Base-by-base conservation (phyloP, 2,888 invertebrate genomes). In the Zaprionus lineosus region DNA sequence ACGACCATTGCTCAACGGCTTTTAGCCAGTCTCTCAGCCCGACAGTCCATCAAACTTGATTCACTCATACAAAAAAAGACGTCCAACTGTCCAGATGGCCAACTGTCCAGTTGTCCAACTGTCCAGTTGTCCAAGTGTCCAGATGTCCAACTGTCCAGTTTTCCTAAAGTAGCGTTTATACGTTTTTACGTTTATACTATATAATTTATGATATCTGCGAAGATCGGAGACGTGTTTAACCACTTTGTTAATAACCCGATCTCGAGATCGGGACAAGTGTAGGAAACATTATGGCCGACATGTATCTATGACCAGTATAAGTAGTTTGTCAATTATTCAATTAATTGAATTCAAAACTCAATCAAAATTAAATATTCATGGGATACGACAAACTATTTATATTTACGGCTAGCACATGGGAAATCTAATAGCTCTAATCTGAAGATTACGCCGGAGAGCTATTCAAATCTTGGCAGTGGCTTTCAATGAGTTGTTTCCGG, bases 401-500 rank as follows among this genome's bases (percentile, higher is more conserved):
- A 8, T 24, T 3, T 24, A 24, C n/a, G n/a, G n/a, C n/a, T n/a
- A n/a, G n/a, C n/a, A n/a, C n/a, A n/a, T n/a, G n/a, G n/a, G n/a
- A n/a, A n/a, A n/a, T 12, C 18, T 24, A 15, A 15, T 14, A 31
- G 57, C 40, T 40, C 57, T 57, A 57, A 57, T 58, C 58, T 24
- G 6, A 1, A 3, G 9, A 8, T 31, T n/a, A n/a, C n/a, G n/a
- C n/a, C n/a, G n/a, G 19, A 19, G 19, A 19, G 19, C 24, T 24
- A 24, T 8, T 24, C 34, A 26, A 52, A 33, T 41, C 9, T 52
- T 29, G 11, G 28, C 16, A 18, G 41, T 19, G 7, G 26, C 28
- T 40, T 43, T 48, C 41, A 78, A 72, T 55, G 53, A 58, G 64
- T 60, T 66, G 65, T 85, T 79, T 79, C 79, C 86, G 76, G 86